Conservation (phyloP, 2,888 invertebrate genomes). For the Synergus japonicus region DNA sequence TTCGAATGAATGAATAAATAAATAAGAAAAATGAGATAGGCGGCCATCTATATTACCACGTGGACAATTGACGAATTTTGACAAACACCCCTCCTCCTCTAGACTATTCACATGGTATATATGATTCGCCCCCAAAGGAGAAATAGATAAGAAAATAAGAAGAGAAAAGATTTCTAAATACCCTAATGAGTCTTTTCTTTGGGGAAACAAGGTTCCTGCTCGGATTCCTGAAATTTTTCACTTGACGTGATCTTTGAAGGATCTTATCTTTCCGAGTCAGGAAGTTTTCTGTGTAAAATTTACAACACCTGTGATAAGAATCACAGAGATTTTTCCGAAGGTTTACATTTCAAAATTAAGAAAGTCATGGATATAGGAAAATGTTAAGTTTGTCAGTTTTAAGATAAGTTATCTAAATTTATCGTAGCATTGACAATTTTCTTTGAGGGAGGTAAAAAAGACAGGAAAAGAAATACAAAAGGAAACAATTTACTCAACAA, state of each 20-base stretch:
- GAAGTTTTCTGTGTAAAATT: constrained; percentile 1
- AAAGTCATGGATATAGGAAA: constrained; percentile 2
- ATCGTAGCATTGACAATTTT: constrained; percentile 1
- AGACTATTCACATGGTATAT: too few species aligned
- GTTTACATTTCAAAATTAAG: constrained; percentile 18
- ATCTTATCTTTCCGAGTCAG: neutral
- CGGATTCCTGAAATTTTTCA: neutral
- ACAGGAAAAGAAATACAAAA: neutral
- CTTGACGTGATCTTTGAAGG: neutral
- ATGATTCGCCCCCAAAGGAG: too few species aligned
- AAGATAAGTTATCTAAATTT: constrained; percentile 26
- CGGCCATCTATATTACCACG: too few species aligned
- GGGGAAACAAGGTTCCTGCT: neutral
- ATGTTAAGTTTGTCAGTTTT: constrained; percentile 17
- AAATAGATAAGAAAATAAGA: neutral
- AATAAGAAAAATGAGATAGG: too few species aligned
- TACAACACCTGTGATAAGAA: constrained; percentile 18
- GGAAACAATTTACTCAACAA: neutral
- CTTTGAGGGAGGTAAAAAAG: neutral
- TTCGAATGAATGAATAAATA: too few species aligned
- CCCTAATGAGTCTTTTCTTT: neutral
- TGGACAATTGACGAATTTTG: too few species aligned
- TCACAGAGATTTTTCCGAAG: constrained; percentile 8
- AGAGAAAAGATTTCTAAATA: neutral
- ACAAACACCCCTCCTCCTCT: too few species aligned